These are phyloP conservation scores for Fringilla coelebs DNA, from an alignment of 2,797 vertebrate genomes.

Conservation along the genomic window DNA sequence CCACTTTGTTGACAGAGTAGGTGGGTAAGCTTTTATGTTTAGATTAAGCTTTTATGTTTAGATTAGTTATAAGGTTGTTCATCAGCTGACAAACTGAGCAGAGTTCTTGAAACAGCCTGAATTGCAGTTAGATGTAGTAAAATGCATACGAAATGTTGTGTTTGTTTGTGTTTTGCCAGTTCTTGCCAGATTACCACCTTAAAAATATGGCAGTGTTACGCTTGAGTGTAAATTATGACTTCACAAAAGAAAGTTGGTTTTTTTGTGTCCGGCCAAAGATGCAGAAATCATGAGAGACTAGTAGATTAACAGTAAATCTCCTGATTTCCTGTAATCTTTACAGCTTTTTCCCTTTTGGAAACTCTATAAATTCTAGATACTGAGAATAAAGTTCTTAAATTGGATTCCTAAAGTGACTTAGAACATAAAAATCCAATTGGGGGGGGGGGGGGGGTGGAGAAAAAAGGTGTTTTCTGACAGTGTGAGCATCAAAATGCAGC, in stretches of 20 bases:
- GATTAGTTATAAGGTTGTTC: background rate
- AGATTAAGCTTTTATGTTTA: background rate
- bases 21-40: background rate
- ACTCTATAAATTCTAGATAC: background rate
- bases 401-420: background rate
- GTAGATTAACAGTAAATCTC: background rate
- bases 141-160: background rate
- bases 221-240: background rate
- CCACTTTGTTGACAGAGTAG: background rate
- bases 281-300: background rate
- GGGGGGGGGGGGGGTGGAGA: fast-evolving
- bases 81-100: background rate
- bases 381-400: background rate
- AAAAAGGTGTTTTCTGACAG: background rate
- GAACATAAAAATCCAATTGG: background rate
- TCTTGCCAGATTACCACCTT: background rate
- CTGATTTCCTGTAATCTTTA: background rate
- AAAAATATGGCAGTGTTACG: background rate
- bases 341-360: background rate
- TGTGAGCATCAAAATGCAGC: background rate
- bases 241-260: background rate
- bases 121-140: background rate
- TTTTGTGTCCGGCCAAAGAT: background rate
- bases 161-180: background rate
- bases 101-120: background rate